phyloP scores from a whole-genome alignment of 2,113 vertebrate species.

The Sialia sialis region DNA sequence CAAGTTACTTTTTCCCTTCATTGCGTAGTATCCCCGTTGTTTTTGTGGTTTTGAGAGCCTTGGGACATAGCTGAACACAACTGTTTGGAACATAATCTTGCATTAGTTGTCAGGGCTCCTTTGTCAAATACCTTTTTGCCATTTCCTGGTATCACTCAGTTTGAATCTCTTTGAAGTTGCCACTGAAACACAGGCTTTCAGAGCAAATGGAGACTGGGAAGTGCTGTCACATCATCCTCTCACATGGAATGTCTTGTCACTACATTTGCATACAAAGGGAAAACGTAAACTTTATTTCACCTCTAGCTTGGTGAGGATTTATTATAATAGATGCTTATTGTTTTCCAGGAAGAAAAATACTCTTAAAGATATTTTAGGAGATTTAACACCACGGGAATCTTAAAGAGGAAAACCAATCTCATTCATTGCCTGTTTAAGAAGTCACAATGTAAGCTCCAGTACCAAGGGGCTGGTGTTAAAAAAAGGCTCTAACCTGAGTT shows the following conservation, averaged over 20 bases:
- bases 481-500: background rate
- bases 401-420: background rate
- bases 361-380: background rate
- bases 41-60: background rate
- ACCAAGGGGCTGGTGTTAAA: background rate
- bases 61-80: background rate
- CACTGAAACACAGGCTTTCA: background rate
- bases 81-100: background rate
- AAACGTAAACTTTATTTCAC: background rate
- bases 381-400: background rate
- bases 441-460: background rate
- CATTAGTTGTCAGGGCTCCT: background rate
- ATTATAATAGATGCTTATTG: background rate
- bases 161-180: background rate
- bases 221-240: background rate
- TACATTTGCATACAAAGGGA: background rate
- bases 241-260: background rate
- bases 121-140: background rate
- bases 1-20: background rate
- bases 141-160: background rate
- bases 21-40: background rate
- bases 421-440: background rate
- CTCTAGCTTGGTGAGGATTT: background rate
- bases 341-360: background rate
- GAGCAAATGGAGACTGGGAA: background rate